Evolutionary conservation across 2,797 vertebrate genomes (phyloP).

Genomic region (Antrozous pallidus): DNA sequence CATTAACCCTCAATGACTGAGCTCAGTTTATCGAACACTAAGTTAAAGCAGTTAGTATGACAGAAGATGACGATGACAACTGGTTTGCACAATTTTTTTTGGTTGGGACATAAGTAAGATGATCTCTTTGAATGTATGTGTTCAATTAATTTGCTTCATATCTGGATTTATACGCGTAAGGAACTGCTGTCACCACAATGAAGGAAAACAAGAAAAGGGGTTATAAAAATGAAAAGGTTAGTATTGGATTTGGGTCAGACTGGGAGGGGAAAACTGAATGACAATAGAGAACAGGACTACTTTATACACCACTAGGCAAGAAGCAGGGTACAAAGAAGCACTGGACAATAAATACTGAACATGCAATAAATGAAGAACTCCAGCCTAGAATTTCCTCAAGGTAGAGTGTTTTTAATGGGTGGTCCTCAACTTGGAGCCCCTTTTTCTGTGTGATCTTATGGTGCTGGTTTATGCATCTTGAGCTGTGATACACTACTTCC

Average conservation of each 20-base stretch:
- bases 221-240: background rate
- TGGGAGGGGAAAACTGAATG: background rate
- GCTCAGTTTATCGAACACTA: background rate
- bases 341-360: background rate
- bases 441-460: background rate
- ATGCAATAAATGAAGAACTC: background rate
- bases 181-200: background rate
- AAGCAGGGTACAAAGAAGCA: background rate
- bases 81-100: background rate
- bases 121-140: background rate
- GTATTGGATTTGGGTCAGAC: background rate
- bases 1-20: background rate
- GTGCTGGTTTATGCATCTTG: background rate
- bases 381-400: background rate
- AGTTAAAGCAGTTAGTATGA: background rate
- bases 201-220: background rate
- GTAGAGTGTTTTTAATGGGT: background rate
- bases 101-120: background rate
- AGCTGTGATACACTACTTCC: background rate
- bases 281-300: background rate
- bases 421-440: background rate
- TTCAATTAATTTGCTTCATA: slow-evolving; percentile 20
- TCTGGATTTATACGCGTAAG: background rate
- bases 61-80: background rate
- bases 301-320: background rate